phyloP scores from a whole-genome alignment of 2,113 vertebrate species.

The Pomatorhinus ruficollis region DNA sequence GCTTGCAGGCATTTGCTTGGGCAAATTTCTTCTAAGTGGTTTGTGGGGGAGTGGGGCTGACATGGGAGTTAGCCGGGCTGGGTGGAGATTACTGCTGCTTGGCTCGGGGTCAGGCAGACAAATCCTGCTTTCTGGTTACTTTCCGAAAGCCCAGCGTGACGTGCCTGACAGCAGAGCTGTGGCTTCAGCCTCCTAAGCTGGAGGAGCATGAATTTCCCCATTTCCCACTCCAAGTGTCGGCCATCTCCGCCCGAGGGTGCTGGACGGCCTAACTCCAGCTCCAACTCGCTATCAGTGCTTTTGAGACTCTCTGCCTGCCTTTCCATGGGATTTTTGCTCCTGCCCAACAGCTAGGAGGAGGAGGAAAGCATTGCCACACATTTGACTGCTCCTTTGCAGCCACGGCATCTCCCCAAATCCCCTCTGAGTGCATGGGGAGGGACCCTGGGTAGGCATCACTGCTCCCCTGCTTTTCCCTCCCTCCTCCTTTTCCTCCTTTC shows the following conservation, averaged over 20 bases:
- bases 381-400: background rate
- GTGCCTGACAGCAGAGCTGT: background rate
- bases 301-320: background rate
- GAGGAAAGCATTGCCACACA: background rate
- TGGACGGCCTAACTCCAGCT: background rate
- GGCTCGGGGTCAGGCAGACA: background rate
- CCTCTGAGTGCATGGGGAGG: fast-evolving
- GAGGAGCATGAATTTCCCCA: background rate
- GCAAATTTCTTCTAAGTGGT: background rate
- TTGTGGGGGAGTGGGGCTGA: background rate
- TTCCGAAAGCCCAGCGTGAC: background rate
- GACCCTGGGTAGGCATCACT: background rate
- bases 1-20: fast-evolving
- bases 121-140: constrained; percentile 26
- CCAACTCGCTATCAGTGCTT: fast-evolving
- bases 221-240: background rate
- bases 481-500: constrained; percentile 17
- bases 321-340: background rate
- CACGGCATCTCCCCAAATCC: background rate
- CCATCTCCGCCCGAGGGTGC: background rate
- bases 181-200: background rate
- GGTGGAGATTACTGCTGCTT: background rate
- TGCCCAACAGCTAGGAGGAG: background rate
- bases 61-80: background rate
- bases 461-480: background rate